Base-by-base conservation (phyloP, 2,113 vertebrate genomes). In the Galeopterus variegatus region DNA sequence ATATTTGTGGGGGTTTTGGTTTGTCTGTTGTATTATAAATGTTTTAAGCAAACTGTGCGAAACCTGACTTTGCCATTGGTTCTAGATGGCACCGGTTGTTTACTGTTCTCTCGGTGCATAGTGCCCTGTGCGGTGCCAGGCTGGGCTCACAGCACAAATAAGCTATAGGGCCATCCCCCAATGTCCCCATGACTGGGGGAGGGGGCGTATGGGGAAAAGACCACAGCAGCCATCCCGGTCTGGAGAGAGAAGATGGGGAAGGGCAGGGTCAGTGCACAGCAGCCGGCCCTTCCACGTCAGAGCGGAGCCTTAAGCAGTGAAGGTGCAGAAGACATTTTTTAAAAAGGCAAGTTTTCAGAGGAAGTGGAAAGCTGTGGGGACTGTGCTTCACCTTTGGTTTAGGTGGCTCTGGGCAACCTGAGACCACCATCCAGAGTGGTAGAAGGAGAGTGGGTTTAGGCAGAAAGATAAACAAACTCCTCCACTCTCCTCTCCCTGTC, bases 401-500 rank as follows among this genome's bases (percentile, higher is more conserved):
- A 19, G 3, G 13, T 84, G 45, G 52, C 48, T 88, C 75, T 56
- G n/a, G 18, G 28, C 31, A 82, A 33, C 36, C 79, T 65, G 48
- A 19, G 50, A 4, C 8, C 83, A 72, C 21, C 18, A 31, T 23
- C 12, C 14, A 79, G 62, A 79, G 31, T 11, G 8, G 1, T 52
- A 1, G 56, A 96, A 81, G 12, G 17, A 50, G 45, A 80, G 18
- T 23, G 9, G 18, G 6, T 65, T 76, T 45, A 75, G 24, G 85
- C 70, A 88, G 41, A 88, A 95, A 82, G 60, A 45, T n/a, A 70
- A 64, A 48, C 17, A 87, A 52, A 95, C 31, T 48, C 45, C 11
- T 45, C 75, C 10, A 26, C 82, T 73, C 28, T 45, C 13, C 50
- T 58, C 45, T 88, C 36, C 52, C 56, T 58, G 8, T 31, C n/a